Conservation (phyloP, 1,140 invertebrate genomes). For the Zaprionus africanus region DNA sequence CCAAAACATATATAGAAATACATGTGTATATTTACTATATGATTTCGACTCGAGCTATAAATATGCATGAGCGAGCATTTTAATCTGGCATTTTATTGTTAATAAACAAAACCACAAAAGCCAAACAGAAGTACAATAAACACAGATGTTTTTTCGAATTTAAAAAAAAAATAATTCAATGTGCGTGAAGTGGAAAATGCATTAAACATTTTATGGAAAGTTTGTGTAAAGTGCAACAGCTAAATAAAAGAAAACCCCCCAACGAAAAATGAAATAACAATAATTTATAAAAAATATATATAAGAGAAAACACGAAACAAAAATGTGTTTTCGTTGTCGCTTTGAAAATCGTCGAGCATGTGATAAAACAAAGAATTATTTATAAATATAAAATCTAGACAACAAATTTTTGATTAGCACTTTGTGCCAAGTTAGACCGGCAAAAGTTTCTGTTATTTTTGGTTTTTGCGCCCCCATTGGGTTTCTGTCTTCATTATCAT, state of each 20-base stretch:
- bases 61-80: slow-evolving; percentile 51
- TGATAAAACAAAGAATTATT: slow-evolving; percentile 18
- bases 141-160: background rate
- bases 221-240: slow-evolving; percentile 22
- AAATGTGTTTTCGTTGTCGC: slow-evolving; percentile 26
- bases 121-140: slow-evolving; percentile 4
- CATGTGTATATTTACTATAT: slow-evolving; percentile 2
- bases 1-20: slow-evolving; percentile 19
- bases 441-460: slow-evolving; percentile 21
- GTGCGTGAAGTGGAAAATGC: slow-evolving; percentile 38
- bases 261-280: background rate
- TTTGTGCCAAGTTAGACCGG: slow-evolving; percentile 29
- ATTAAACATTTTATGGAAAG: slow-evolving; percentile 35
- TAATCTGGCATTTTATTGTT: slow-evolving; percentile 45
- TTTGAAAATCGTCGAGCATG: slow-evolving; percentile 35
- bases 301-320: slow-evolving; percentile 20
- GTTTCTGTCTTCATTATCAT: slow-evolving; percentile 12
- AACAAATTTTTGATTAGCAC: slow-evolving; percentile 7
- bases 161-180: slow-evolving; percentile 8
- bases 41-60: slow-evolving; percentile 34
- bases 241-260: slow-evolving; percentile 12
- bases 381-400: slow-evolving; percentile 10
- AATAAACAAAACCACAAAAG: slow-evolving; percentile 36
- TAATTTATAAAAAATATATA: slow-evolving; percentile 7
- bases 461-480: background rate